phyloP scores from a whole-genome alignment of 2,888 invertebrate species.

The Amorpha juglandis region DNA sequence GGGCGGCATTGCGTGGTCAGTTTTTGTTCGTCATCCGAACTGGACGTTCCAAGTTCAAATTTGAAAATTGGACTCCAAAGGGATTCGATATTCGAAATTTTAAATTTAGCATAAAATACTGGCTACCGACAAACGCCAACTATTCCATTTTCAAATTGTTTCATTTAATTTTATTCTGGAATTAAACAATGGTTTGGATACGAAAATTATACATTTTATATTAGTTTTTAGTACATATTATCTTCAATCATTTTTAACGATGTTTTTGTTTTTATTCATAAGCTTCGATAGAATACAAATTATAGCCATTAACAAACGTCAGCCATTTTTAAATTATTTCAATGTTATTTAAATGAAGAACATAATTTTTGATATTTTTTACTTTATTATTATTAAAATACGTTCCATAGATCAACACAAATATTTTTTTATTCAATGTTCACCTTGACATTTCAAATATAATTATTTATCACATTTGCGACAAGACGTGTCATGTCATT shows the following conservation, averaged over 20 bases:
- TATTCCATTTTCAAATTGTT: slow-evolving; percentile 38
- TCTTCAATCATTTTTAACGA: slow-evolving; percentile 19
- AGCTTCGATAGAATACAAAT: not conserved
- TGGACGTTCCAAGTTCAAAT: slow-evolving; percentile 84
- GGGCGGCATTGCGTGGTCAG: slow-evolving; percentile 77
- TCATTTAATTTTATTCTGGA: slow-evolving; percentile 30
- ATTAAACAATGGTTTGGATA: slow-evolving; percentile 23
- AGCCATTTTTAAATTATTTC: not conserved
- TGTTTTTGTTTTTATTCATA: not conserved
- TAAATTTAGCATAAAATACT: slow-evolving; percentile 72
- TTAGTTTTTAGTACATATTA: slow-evolving; percentile 23
- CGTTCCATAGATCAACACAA: too few species aligned
- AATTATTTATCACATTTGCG: too few species aligned
- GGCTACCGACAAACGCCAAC: slow-evolving; percentile 46
- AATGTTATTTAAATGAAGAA: not conserved
- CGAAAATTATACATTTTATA: slow-evolving; percentile 27
- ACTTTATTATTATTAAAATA: not conserved
- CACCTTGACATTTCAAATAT: too few species aligned
- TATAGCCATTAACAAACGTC: not conserved
- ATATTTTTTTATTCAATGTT: too few species aligned
- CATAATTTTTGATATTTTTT: not conserved
- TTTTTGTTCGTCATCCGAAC: slow-evolving; percentile 81
- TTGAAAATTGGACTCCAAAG: slow-evolving; percentile 80
- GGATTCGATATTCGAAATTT: slow-evolving; percentile 80
- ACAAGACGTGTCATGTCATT: too few species aligned